These are phyloP conservation scores for Trididemnum clinides DNA, from an alignment of 23 tunicate genomes.

Conservation along the genomic window DNA sequence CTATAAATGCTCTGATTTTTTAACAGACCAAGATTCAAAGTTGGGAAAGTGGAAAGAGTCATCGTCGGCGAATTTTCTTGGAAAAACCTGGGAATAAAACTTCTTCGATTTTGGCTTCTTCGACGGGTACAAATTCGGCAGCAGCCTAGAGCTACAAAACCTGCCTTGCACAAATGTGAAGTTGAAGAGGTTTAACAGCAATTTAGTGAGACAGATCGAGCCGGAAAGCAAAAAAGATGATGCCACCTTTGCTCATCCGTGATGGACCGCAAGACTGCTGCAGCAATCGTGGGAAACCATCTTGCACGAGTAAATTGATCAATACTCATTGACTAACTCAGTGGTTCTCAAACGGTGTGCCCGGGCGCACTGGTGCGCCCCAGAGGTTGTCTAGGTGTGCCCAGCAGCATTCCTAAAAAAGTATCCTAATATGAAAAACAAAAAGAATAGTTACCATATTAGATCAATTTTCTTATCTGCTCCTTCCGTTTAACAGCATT, in stretches of 20 bases:
- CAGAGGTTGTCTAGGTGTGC: too few species aligned
- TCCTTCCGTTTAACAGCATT: too few species aligned
- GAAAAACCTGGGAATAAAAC: neutral
- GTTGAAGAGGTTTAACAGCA: neutral
- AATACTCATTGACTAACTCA: neutral
- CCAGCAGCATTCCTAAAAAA: neutral
- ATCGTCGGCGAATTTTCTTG: neutral
- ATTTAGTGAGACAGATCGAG: neutral
- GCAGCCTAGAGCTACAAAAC: neutral
- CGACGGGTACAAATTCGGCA: conserved; percentile 10
- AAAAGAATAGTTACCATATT: neutral
- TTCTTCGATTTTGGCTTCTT: conserved; percentile 5
- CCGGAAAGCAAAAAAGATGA: conserved; percentile 9
- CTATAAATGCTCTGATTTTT: neutral
- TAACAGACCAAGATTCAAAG: neutral
- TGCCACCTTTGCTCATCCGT: neutral
- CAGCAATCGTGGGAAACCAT: neutral
- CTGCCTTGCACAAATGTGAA: neutral
- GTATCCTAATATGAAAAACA: neutral
- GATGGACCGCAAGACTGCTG: conserved; percentile 10
- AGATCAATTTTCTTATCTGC: too few species aligned
- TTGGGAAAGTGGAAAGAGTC: neutral
- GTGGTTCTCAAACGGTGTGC: neutral
- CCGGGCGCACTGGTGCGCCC: too few species aligned
- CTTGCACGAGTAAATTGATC: neutral